A percentile compares a stretch with the other conserved stretches of the same genome.
These are phyloP conservation scores for Folsomia candida DNA, from an alignment of 2,888 invertebrate species.

Conservation along the genomic window DNA sequence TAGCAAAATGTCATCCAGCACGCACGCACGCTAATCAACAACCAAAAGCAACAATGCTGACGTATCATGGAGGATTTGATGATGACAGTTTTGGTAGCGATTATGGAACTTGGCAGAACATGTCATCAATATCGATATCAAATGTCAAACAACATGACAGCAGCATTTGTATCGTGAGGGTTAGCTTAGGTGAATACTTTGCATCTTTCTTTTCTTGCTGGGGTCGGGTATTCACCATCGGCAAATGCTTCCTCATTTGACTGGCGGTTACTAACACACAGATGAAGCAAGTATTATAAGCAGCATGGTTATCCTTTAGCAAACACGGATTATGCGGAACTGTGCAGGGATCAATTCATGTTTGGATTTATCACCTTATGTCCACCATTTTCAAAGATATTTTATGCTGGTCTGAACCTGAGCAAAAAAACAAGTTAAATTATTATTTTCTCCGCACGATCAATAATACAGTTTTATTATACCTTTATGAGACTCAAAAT, in stretches of 20 bases:
- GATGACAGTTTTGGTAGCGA: not conserved
- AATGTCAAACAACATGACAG: not conserved
- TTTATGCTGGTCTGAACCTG: not conserved
- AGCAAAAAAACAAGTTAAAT: not conserved
- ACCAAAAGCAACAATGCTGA: no score
- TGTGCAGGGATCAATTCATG: no score
- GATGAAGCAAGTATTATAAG: no score
- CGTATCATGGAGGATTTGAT: not conserved
- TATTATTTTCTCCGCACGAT: not conserved
- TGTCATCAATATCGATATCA: not conserved
- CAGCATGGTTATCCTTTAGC: no score
- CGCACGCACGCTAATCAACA: no score
- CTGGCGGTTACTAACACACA: no score
- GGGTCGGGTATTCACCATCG: not conserved
- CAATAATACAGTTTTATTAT: not conserved
- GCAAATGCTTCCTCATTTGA: not conserved
- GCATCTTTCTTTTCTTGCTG: not conserved
- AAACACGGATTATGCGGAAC: no score
- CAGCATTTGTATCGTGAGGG: not conserved
- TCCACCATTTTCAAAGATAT: no score
- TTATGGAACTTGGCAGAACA: not conserved
- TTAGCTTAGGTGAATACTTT: no score
- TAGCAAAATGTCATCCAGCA: no score
- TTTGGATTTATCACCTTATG: no score
- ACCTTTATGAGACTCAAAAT: not conserved